Conservation (phyloP, 2,888 invertebrate species). For the Melanargia galathea region DNA sequence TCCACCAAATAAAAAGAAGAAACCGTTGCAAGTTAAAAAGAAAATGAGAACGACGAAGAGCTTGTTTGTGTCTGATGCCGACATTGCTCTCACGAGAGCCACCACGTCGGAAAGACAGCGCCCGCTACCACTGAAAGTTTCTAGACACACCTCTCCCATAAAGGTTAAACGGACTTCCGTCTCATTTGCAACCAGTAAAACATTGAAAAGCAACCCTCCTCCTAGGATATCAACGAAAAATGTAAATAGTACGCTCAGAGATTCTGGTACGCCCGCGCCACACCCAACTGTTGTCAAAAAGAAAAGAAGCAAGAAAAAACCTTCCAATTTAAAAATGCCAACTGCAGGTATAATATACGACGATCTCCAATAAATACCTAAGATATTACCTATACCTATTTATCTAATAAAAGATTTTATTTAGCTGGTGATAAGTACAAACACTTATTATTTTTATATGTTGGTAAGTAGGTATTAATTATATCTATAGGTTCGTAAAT, state of each 20-base stretch:
- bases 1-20: slow-evolving; percentile 29
- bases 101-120: slow-evolving; percentile 45
- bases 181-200: slow-evolving; percentile 26
- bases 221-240: slow-evolving; percentile 5
- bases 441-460: not conserved
- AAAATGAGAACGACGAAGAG: slow-evolving; percentile 49
- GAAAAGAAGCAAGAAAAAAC: slow-evolving; percentile 45
- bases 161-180: slow-evolving; percentile 40
- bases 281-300: slow-evolving; percentile 41
- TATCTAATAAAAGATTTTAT: too few relatives aligned
- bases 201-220: slow-evolving; percentile 9
- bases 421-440: too few relatives aligned
- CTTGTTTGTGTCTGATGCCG: slow-evolving; percentile 39
- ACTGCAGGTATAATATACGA: slow-evolving; percentile 36
- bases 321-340: slow-evolving; percentile 17
- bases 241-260: not conserved
- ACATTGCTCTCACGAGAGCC: slow-evolving; percentile 34
- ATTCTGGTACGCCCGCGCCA: slow-evolving; percentile 11
- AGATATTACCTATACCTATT: too few relatives aligned
- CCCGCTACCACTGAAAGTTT: slow-evolving; percentile 25
- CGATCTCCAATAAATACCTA: not conserved
- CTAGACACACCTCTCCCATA: slow-evolving; percentile 44
- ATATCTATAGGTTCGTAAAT: slow-evolving; percentile 18
- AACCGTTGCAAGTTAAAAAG: slow-evolving; percentile 43
- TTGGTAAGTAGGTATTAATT: too few relatives aligned